Conservation (phyloP, 2,113 vertebrate genomes). For the Crypturellus undulatus region DNA sequence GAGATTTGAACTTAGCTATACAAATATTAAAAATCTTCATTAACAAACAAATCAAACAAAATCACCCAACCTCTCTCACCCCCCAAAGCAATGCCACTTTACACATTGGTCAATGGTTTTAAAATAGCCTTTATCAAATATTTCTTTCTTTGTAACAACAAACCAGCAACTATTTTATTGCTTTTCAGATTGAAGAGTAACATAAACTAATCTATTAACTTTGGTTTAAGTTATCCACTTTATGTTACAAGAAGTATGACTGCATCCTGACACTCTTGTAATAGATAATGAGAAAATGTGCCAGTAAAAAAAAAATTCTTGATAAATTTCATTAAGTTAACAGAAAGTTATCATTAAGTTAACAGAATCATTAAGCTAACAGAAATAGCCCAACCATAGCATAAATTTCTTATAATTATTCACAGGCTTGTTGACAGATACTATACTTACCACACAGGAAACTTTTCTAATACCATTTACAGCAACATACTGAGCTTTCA, state of each 20-base stretch:
- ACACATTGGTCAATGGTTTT: not conserved
- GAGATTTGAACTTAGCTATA: conserved; percentile 92
- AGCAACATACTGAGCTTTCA: conserved; percentile 95
- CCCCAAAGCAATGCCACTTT: not conserved
- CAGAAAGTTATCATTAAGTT: too few species aligned
- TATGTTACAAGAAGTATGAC: not conserved
- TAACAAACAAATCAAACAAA: not conserved
- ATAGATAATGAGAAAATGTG: not conserved
- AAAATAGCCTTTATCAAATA: not conserved
- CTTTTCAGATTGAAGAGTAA: not conserved
- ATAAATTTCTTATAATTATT: not conserved
- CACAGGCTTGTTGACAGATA: not conserved
- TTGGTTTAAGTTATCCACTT: not conserved
- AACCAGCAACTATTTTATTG: not conserved
- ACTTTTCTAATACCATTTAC: conserved; percentile 97
- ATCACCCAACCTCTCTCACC: not conserved
- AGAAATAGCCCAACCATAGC: too few species aligned
- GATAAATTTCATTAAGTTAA: not conserved
- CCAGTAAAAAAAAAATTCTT: not conserved
- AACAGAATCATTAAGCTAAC: too few species aligned
- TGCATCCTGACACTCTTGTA: not conserved
- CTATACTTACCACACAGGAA: conserved; percentile 90
- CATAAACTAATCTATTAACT: not conserved
- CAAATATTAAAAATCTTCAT: not conserved
- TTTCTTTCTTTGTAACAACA: not conserved